Evolutionary conservation across 1,140 invertebrate species (phyloP).

Genomic region (Bombyx mori): ASM3026992v2 NC_085118.1:2704501-2705000

Average conservation of each 20-base stretch:
- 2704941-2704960: conserved; percentile 1
- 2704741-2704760: conserved; percentile 12
- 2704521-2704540: not conserved
- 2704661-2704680: too few relatives aligned
- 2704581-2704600: too few relatives aligned
- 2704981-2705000: too few relatives aligned
- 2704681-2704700: too few relatives aligned
- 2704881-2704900: conserved; percentile 34
- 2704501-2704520: not conserved
- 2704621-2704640: too few relatives aligned
- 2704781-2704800: conserved; percentile 30
- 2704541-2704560: too few relatives aligned
- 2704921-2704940: conserved; percentile 27
- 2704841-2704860: conserved; percentile 10
- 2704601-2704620: too few relatives aligned
- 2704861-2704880: conserved; percentile 9
- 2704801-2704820: conserved; percentile 27
- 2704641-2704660: too few relatives aligned
- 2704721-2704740: not conserved
- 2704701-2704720: not conserved
- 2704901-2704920: conserved; percentile 33
- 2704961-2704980: too few relatives aligned
- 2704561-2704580: too few relatives aligned
- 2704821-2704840: conserved; percentile 14
- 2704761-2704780: conserved; percentile 27